Conservation (phyloP, 2,113 vertebrate genomes). For the Petroica traversi region DNA sequence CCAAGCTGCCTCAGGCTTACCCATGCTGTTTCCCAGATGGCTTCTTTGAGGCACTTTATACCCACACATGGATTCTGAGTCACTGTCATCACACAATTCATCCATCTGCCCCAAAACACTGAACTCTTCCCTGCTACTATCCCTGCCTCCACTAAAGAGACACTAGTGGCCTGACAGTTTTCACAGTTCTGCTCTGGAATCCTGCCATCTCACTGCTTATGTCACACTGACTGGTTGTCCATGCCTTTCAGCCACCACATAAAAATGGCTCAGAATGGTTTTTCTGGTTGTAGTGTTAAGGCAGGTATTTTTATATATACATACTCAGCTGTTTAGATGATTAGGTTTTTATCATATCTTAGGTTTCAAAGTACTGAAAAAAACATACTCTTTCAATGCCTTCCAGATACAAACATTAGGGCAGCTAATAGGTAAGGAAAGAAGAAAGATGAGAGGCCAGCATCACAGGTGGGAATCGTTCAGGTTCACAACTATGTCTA, state of each 20-base stretch:
- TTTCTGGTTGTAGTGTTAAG: not conserved
- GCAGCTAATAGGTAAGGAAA: not conserved
- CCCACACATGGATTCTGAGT: not conserved
- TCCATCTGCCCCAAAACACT: not conserved
- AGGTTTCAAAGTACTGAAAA: not conserved
- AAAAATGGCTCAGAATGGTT: not conserved
- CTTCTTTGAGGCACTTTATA: not conserved
- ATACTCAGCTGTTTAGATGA: not conserved
- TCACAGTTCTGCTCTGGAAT: not conserved
- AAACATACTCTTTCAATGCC: rapidly evolving
- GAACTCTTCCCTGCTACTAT: not conserved
- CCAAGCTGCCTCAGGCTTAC: not conserved
- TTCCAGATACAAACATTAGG: not conserved
- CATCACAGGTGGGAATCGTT: not conserved
- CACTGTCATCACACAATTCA: not conserved
- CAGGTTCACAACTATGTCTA: not conserved
- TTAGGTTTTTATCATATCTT: not conserved
- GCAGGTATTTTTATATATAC: not conserved
- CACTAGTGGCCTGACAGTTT: too few relatives aligned
- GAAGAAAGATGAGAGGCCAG: not conserved
- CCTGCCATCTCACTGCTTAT: not conserved
- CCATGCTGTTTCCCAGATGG: not conserved
- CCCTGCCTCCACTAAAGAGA: not conserved
- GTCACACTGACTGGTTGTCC: not conserved
- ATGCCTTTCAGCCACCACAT: not conserved